Percentiles rank a stretch among this genome's conserved stretches.
These are phyloP conservation scores for Formica aserva DNA, from an alignment of 2,888 invertebrate genomes.

Conservation along the genomic window DNA sequence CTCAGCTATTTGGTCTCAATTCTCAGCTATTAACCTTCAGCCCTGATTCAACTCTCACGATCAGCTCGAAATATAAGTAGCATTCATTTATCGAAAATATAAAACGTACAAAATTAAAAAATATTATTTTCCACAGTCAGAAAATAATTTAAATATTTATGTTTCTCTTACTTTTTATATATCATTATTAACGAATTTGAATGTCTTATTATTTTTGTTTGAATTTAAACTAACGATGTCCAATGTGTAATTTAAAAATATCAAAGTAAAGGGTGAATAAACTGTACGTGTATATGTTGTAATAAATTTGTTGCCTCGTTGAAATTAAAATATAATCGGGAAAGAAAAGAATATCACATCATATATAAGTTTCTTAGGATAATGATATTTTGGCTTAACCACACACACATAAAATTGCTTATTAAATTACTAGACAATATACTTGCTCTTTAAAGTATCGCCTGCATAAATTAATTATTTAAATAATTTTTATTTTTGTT, in stretches of 20 bases:
- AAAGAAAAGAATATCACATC: background rate
- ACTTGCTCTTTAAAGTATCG: background rate
- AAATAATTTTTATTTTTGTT: background rate
- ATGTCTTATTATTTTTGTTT: background rate
- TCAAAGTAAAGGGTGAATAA: background rate
- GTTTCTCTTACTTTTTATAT: background rate
- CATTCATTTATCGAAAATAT: background rate
- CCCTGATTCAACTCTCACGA: background rate
- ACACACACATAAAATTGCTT: background rate
- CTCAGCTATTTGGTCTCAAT: background rate
- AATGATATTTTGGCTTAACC: background rate
- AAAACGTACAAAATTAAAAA: background rate
- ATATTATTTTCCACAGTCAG: background rate
- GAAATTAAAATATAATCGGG: constrained; percentile 1
- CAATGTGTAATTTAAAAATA: background rate
- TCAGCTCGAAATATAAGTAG: background rate
- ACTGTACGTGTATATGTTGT: background rate
- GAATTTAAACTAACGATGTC: background rate
- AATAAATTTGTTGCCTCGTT: constrained; percentile 19
- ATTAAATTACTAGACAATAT: background rate
- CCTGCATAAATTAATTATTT: background rate
- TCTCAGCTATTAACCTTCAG: background rate
- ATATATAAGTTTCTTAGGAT: background rate
- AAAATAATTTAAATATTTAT: constrained; percentile 29
- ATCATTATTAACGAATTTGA: constrained; percentile 16